Base-by-base conservation (phyloP, 2,797 vertebrate species). In the Poeciliopsis infans region DNA sequence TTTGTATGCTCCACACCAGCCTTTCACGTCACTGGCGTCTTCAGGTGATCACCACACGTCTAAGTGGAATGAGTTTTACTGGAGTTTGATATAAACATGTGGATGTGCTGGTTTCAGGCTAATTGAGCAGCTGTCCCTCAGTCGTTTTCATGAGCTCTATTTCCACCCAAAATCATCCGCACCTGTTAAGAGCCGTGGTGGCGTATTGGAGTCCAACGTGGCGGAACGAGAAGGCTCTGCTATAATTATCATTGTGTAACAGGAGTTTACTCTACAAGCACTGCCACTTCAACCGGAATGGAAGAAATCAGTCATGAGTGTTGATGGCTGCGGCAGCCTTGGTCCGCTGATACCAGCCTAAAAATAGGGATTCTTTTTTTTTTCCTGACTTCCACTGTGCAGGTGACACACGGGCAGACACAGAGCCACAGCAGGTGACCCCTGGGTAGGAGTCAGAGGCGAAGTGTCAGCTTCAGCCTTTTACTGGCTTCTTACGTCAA, bases 281-380 rank as follows among this genome's bases (percentile, higher is more conserved):
- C 25, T 79, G 28, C 46, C 18, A 77, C 61, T 59, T 33, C 80
- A 68, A 75, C 71, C 74, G 72, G 71, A 77, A 76, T 88, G 86
- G 87, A 90, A 86, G 75, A 86, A 87, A 79, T 78, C 83, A 78
- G 81, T 85, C 83, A 86, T 87, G 83, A 41, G 49, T 76, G 76
- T 51, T 75, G 81, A 78, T 79, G 84, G 78, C 83, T 79, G 84
- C n/a, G 49, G 87, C 84, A 89, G 76, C 78, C 73, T 82, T 74
- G 74, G 57, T 80, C 79, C 72, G 57, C 77, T 82, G 79, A 87
- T 84, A 76, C 70, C 23, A 20, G 59, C 73, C 79, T 88, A 88
- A 89, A 92, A 79, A 88, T 89, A 28, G 53, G 64, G 57, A 77
- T 79, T 76, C 78, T 72, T 72, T 55, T 28, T 13, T 39, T 12